Evolutionary conservation across 2,113 vertebrate genomes (phyloP).

Genomic region (Eptesicus fuscus): DNA sequence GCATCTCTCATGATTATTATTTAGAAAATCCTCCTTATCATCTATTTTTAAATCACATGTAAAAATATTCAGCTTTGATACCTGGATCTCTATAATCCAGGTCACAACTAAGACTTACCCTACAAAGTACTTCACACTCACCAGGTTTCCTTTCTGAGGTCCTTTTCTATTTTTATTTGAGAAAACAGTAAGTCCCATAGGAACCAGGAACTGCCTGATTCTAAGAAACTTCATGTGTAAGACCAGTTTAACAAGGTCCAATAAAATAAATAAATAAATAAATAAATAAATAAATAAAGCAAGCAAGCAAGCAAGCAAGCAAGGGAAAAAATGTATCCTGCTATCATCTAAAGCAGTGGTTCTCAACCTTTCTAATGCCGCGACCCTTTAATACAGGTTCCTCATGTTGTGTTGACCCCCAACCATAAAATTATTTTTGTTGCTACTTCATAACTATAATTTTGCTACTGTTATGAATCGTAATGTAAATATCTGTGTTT

Average conservation of each 20-base stretch:
- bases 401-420: too few species aligned
- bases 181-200: slow-evolving; percentile 72
- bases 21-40: background rate
- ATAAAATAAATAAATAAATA: background rate
- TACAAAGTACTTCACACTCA: slow-evolving; percentile 50
- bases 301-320: background rate
- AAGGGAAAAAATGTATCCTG: slow-evolving; percentile 9
- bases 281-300: background rate
- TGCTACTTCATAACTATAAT: too few species aligned
- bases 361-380: too few species aligned
- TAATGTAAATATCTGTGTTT: too few species aligned
- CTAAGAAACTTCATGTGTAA: slow-evolving; percentile 63
- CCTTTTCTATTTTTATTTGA: slow-evolving; percentile 73
- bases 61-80: slow-evolving; percentile 40
- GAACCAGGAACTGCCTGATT: slow-evolving; percentile 67
- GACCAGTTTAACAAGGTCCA: slow-evolving; percentile 57
- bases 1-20: background rate
- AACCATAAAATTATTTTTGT: too few species aligned
- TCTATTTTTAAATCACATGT: background rate
- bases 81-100: background rate
- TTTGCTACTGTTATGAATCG: too few species aligned
- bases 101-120: background rate
- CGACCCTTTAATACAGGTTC: too few species aligned
- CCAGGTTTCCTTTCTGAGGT: slow-evolving; percentile 67
- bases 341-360: background rate